Evolutionary conservation across 2,888 invertebrate genomes (phyloP).

Genomic region (Leucophenga montana): DNA sequence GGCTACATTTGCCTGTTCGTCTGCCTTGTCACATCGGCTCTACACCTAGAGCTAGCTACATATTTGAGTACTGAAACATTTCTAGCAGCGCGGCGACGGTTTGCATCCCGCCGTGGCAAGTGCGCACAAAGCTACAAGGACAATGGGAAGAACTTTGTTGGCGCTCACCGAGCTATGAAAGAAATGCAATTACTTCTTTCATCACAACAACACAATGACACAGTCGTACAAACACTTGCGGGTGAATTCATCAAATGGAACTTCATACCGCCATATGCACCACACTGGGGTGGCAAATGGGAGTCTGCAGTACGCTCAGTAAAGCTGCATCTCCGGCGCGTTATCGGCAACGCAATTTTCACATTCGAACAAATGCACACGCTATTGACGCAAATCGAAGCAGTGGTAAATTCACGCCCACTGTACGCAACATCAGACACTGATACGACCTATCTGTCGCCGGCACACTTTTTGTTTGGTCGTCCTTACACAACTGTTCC

Average conservation of each 20-base stretch:
- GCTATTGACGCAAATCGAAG: constrained; percentile 27
- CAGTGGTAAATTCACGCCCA: constrained; percentile 33
- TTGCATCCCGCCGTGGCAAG: no score
- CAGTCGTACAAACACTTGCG: background rate
- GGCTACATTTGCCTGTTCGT: no score
- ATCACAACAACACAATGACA: background rate
- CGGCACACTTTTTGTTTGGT: constrained; percentile 15
- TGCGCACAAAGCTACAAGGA: no score
- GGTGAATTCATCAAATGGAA: constrained; percentile 20
- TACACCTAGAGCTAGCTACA: no score
- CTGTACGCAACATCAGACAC: constrained; percentile 19
- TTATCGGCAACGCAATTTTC: constrained; percentile 20
- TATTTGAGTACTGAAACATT: no score
- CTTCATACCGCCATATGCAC: constrained; percentile 22
- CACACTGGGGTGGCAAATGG: constrained; percentile 31
- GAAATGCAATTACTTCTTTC: no score
- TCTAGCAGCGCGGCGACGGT: no score
- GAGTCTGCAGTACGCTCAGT: constrained; percentile 22
- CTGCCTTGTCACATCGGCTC: no score
- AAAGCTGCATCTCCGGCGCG: constrained; percentile 28
- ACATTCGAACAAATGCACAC: constrained; percentile 30
- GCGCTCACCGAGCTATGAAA: no score
- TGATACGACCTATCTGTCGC: constrained; percentile 7
- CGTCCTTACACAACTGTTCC: background rate
- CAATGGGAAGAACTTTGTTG: no score